Evolutionary conservation across 1,140 invertebrate species (phyloP), one percentile per base, ranked within the genome.

Genomic region (Heliconius nattereri): DNA sequence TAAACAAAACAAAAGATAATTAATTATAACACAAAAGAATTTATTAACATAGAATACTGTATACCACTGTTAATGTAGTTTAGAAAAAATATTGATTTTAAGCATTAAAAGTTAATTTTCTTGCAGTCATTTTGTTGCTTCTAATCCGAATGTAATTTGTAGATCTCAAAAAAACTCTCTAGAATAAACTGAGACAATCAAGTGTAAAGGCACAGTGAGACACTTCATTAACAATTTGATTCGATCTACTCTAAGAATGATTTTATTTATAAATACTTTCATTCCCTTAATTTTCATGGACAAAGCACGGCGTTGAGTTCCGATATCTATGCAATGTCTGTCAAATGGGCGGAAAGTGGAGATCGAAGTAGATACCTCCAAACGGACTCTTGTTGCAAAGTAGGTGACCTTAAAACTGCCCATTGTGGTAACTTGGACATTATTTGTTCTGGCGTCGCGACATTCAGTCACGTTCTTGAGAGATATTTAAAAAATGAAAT

Each of bases 391-490:
- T 13, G 9, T 66, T 66, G 60, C 9, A 66, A 66, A 66, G 11
- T 66, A 66, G 60, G 60, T 66, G 60, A 66, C 26, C 60, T 29
- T 66, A 66, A 66, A 66, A 66, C 23, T 66, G 3, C 60, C 60
- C 60, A 66, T 66, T 66, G 60, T 66, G 60, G n/a, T 66, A 13
- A 66, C 13, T 66, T 66, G 23, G 7, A 66, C 60, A 66, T 16
- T 66, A 66, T 72, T 72, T 40, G 73, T 75, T 75, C 26, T 54
- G 23, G 8, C n/a, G 37, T 52, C 40, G 23, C 26, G 73, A 54
- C 26, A 0, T 74, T 49, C 26, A 32, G 57, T 60, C 57, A 11
- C 5, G 8, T 66, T 66, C 60, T 29, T 29, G 2, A 29, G 13
- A 66, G 8, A 23, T 23, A 52, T 52, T 52, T 20, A 20, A 52